Conservation (phyloP, 2,797 vertebrate genomes). For the Adelosebastes latens region DNA sequence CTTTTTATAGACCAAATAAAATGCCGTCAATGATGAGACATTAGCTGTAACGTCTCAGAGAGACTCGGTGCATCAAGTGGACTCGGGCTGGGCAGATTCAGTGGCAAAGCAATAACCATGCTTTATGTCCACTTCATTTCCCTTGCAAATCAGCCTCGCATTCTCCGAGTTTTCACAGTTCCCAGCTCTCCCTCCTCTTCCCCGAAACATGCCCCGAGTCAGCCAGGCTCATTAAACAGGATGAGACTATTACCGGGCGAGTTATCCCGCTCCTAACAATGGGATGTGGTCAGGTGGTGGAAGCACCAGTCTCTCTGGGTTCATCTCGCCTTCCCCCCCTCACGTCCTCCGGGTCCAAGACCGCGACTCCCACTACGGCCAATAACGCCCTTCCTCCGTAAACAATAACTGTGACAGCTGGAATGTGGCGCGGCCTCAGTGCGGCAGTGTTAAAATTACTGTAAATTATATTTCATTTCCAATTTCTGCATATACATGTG, state of each 20-base stretch:
- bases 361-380: constrained; percentile 34
- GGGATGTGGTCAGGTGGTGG: constrained; percentile 69
- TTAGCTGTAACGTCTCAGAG: not conserved
- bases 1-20: not conserved
- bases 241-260: constrained; percentile 75
- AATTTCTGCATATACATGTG: not conserved
- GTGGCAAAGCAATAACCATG: constrained; percentile 56
- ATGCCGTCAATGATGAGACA: not conserved
- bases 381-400: constrained; percentile 48
- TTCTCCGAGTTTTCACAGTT: constrained; percentile 75
- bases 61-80: constrained; percentile 52
- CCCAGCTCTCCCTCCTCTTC: constrained; percentile 61
- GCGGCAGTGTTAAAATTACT: constrained; percentile 20
- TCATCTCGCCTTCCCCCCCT: constrained; percentile 49
- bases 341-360: constrained; percentile 47
- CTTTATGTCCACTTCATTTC: constrained; percentile 83
- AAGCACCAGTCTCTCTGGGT: constrained; percentile 61
- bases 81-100: constrained; percentile 51
- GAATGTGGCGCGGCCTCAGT: constrained; percentile 48
- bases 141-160: constrained; percentile 83
- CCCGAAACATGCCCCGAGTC: constrained; percentile 60
- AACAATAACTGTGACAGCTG: constrained; percentile 65
- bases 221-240: constrained; percentile 74
- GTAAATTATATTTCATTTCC: constrained; percentile 32
- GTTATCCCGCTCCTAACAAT: constrained; percentile 67